Conservation (phyloP, 2,888 invertebrate genomes). For the Sarcophaga carnaria region DNA sequence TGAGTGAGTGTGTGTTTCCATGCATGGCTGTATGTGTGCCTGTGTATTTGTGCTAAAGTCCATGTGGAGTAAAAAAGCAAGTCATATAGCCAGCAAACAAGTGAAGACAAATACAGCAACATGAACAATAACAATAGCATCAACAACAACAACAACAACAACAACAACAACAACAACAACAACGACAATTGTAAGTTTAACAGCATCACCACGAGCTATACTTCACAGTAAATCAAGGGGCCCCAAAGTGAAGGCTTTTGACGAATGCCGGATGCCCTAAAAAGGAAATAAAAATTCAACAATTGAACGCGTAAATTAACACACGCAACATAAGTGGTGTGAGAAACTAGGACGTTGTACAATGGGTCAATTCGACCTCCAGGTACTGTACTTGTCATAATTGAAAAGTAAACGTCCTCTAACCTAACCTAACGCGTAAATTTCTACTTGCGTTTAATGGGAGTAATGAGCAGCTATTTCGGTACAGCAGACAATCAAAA, state of each 20-base stretch:
- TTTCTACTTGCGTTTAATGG: too few relatives aligned
- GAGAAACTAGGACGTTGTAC: too few relatives aligned
- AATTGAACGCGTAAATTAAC: not conserved
- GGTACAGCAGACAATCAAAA: too few relatives aligned
- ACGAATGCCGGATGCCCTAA: not conserved
- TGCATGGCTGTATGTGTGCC: not conserved
- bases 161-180: slow-evolving; percentile 14
- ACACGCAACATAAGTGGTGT: too few relatives aligned
- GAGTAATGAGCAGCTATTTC: too few relatives aligned
- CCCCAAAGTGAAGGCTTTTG: not conserved
- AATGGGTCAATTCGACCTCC: too few relatives aligned
- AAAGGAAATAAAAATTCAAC: not conserved
- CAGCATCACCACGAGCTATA: slow-evolving; percentile 11
- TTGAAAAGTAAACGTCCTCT: too few relatives aligned
- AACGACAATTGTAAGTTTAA: not conserved
- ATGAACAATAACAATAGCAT: not conserved
- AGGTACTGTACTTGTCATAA: too few relatives aligned
- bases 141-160: not conserved
- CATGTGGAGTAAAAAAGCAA: slow-evolving; percentile 2
- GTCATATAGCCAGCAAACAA: slow-evolving; percentile 13
- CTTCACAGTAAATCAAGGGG: not conserved
- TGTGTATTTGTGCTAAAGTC: not conserved
- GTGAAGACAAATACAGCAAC: slow-evolving; percentile 13
- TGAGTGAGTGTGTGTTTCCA: not conserved
- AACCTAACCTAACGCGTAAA: too few relatives aligned